These are phyloP conservation scores for Perca fluviatilis DNA, from an alignment of 2,113 vertebrate genomes.

Conservation along the genomic window DNA sequence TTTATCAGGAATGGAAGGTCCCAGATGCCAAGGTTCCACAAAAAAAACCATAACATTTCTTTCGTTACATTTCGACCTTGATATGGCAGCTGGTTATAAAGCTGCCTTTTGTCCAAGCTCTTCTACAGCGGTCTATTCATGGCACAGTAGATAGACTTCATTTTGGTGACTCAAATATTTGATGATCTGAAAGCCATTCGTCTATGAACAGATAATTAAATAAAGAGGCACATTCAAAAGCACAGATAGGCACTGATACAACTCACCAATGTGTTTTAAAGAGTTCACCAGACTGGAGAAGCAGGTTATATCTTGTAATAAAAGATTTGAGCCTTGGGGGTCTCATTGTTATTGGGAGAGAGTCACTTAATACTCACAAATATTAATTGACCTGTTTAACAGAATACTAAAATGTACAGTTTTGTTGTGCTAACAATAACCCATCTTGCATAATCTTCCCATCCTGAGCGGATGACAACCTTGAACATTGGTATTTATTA, in stretches of 20 bases:
- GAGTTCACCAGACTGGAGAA: neutral
- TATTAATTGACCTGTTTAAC: constrained; percentile 24
- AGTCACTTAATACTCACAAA: neutral
- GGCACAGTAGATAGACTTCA: neutral
- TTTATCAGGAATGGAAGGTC: neutral
- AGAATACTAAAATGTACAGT: neutral
- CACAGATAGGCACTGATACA: neutral
- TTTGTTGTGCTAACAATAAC: constrained; percentile 17
- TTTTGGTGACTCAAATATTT: constrained; percentile 5
- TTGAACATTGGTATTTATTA: constrained; percentile 64
- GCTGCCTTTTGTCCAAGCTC: constrained; percentile 1
- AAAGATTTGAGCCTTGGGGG: neutral
- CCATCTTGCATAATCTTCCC: constrained; percentile 33
- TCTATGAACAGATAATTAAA: constrained; percentile 4
- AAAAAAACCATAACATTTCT: constrained; percentile 6
- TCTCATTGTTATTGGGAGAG: neutral
- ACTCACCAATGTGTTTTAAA: neutral
- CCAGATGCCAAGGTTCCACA: neutral
- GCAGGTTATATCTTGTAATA: neutral
- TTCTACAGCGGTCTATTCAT: neutral
- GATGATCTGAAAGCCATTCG: neutral
- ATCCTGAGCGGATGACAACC: constrained; percentile 35
- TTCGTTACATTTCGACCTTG: constrained; percentile 19
- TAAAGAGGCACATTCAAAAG: neutral
- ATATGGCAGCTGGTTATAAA: neutral